These are phyloP conservation scores for Pimephales promelas DNA, from an alignment of 2,113 vertebrate genomes.

Conservation along the genomic window DNA sequence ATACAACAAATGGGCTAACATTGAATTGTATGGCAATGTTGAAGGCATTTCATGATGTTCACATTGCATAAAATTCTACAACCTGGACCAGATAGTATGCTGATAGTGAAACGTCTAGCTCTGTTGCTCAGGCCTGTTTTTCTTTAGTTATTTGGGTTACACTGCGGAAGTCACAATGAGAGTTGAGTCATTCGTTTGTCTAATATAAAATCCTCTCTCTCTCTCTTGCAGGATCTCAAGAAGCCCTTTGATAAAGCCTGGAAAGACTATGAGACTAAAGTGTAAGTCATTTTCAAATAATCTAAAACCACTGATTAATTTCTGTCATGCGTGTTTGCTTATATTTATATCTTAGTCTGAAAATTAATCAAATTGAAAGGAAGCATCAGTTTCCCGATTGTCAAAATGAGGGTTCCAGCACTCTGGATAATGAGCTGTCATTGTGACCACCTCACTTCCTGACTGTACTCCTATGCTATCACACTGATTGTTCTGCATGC, in stretches of 20 bases:
- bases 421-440: constrained; percentile 30
- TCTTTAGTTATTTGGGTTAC: background rate
- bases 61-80: background rate
- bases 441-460: constrained; percentile 44
- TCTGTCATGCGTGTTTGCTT: background rate
- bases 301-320: background rate
- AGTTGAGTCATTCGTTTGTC: background rate
- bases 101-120: background rate
- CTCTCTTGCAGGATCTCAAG: constrained; percentile 87
- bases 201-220: constrained; percentile 15
- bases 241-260: constrained; percentile 99
- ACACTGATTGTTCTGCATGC: constrained; percentile 46
- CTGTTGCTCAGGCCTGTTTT: background rate
- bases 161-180: background rate
- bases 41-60: background rate
- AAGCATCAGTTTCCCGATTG: background rate
- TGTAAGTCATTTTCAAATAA: constrained; percentile 79
- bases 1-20: background rate
- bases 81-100: background rate
- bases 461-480: constrained; percentile 36
- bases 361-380: background rate
- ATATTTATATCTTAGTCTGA: background rate
- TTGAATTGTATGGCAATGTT: background rate
- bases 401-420: constrained; percentile 21
- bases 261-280: constrained; percentile 99